These are phyloP conservation scores for Tetraneura akinire DNA, from an alignment of 1,140 invertebrate genomes.

Conservation along the genomic window DNA sequence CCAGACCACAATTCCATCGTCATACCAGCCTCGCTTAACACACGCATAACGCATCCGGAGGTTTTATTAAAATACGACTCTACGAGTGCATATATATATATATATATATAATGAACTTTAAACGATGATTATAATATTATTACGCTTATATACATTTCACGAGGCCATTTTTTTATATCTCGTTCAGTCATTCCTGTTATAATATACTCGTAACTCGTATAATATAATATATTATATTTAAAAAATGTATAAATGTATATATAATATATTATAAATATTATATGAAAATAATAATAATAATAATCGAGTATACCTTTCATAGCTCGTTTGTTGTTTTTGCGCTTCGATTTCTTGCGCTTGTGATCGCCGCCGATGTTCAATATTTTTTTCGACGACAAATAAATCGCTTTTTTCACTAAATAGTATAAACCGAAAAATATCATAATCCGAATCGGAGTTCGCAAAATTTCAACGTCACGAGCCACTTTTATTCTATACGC, in stretches of 20 bases:
- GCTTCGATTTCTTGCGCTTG: conserved; percentile 30
- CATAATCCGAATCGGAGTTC: conserved; percentile 38
- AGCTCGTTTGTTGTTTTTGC: conserved; percentile 34
- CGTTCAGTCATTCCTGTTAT: background rate
- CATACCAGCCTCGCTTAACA: too few relatives aligned
- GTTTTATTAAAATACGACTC: too few relatives aligned
- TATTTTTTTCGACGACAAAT: conserved; percentile 47
- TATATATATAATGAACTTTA: too few relatives aligned
- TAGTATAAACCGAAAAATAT: conserved; percentile 43
- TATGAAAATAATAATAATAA: background rate
- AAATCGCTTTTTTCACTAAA: conserved; percentile 36
- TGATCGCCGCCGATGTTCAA: conserved; percentile 28
- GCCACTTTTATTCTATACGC: conserved; percentile 6
- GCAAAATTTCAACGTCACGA: background rate
- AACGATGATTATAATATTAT: too few relatives aligned
- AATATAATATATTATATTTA: background rate
- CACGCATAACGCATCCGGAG: too few relatives aligned
- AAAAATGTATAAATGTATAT: background rate
- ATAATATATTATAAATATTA: too few relatives aligned
- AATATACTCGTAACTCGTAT: background rate
- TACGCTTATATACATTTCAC: too few relatives aligned
- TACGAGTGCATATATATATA: too few relatives aligned
- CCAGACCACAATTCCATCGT: too few relatives aligned
- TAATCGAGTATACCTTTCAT: conserved; percentile 3
- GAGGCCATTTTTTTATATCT: too few relatives aligned